These are phyloP conservation scores for Eumacrocentrus americanus DNA, from an alignment of 2,888 invertebrate species.

Conservation along the genomic window DNA sequence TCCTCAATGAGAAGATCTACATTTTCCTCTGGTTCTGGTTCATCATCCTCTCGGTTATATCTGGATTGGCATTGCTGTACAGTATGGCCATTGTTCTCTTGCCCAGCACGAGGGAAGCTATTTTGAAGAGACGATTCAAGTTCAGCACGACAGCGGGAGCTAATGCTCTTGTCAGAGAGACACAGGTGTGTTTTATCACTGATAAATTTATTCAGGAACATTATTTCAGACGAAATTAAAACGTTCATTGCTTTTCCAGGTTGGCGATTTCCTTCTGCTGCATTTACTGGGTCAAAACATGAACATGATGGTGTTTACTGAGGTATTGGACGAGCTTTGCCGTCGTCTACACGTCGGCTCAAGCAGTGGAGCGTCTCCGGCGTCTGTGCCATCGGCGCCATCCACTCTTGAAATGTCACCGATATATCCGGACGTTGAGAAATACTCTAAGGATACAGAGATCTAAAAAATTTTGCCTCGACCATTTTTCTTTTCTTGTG, in stretches of 20 bases:
- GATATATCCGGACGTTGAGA: conserved; percentile 81
- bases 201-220: neutral
- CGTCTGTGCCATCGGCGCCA: conserved; percentile 76
- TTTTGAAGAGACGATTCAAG: conserved; percentile 80
- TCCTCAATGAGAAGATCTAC: conserved; percentile 91
- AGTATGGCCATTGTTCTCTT: conserved; percentile 79
- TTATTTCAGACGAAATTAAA: neutral
- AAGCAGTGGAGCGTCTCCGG: conserved; percentile 65
- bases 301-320: conserved; percentile 80
- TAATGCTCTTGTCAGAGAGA: conserved; percentile 76
- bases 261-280: conserved; percentile 84
- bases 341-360: conserved; percentile 73
- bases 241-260: conserved; percentile 63
- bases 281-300: conserved; percentile 87
- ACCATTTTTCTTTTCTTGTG: conserved; percentile 31
- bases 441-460: conserved; percentile 82
- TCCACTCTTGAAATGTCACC: conserved; percentile 87
- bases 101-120: conserved; percentile 81
- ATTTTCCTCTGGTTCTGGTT: conserved; percentile 95
- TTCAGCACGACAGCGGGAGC: conserved; percentile 78
- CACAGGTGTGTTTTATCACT: conserved; percentile 69
- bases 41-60: conserved; percentile 76
- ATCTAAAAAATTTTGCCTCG: conserved; percentile 67
- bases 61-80: conserved; percentile 81
- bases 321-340: conserved; percentile 80